Conservation (phyloP, 2,888 invertebrate species). For the Cheilosia vulpina region DNA sequence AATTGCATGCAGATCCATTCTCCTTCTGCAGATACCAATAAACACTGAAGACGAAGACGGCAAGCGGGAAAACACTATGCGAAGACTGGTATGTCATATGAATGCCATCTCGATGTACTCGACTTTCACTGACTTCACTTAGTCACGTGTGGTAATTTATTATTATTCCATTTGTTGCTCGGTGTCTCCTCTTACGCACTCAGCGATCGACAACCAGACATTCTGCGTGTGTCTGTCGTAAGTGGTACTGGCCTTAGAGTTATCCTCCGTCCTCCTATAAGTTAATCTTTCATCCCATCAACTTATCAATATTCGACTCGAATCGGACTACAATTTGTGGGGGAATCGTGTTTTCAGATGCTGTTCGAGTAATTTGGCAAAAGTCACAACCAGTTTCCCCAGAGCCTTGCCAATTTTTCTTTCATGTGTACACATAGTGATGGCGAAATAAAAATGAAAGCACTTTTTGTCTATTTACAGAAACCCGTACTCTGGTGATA, state of each 20-base stretch:
- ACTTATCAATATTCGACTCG: conserved; percentile 30
- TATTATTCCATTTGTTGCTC: conserved; percentile 43
- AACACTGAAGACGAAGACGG: conserved; percentile 4
- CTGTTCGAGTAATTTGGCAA: conserved; percentile 16
- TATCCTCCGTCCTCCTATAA: conserved; percentile 4
- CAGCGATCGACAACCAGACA: background rate
- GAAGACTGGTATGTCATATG: conserved; percentile 37
- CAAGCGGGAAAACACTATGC: conserved; percentile 20
- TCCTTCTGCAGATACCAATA: background rate
- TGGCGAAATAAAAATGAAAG: background rate
- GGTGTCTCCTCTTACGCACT: conserved; percentile 39
- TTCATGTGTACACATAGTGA: too few species aligned
- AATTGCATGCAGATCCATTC: conserved; percentile 7
- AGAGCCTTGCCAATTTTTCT: conserved; percentile 2
- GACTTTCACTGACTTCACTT: conserved; percentile 53
- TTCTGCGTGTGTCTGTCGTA: background rate
- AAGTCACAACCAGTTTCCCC: conserved; percentile 20
- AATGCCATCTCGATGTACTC: conserved; percentile 17
- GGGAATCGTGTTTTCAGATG: conserved; percentile 8
- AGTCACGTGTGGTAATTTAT: conserved; percentile 46
- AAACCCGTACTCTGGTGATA: conserved; percentile 85
- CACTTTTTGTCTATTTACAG: conserved; percentile 77
- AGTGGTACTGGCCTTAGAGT: conserved; percentile 4
- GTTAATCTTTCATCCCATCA: conserved; percentile 32
- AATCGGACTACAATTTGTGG: conserved; percentile 37